Base-by-base conservation (phyloP, 2,888 invertebrate genomes). In the Cataglyphis cursor region DNA sequence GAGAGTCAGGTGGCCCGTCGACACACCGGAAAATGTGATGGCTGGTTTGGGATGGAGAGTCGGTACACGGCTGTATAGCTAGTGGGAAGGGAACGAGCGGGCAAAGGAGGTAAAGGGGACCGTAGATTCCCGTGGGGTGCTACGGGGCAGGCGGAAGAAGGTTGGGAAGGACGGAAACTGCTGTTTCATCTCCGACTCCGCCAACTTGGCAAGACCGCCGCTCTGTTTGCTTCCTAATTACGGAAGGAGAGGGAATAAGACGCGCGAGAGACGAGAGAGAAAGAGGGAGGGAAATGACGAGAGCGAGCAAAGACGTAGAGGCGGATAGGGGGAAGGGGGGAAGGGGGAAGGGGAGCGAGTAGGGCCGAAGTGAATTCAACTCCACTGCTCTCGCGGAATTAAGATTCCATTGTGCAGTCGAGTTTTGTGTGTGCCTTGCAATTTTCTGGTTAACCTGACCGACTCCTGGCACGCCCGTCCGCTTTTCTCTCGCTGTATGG, bases 211-310 rank as follows among this genome's bases (percentile, higher is more conserved):
- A 92, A 92, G 93, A 92, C 91, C 91, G 88, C 91, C 87, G 89
- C 81, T 89, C 93, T 93, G 93, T 93, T 93, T 93, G 93, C 93
- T 92, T 92, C 93, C 93, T 93, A 93, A 93, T 93, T 93, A 93
- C 91, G 89, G 89, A 87, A 89, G 85, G 88, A 90, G 90, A 90
- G 88, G 86, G 91, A 90, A 87, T 85, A 88, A 91, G 88, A 87
- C 82, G 83, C 81, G 28, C 66, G 80, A 38, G 61, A 24, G 48
- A 28, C 6, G 61, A 28, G 78, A 78, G 28, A 44, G 44, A 59
- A 72, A 66, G 73, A 75, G 80, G 57, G 72, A 62, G 24, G 76
- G 54, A 81, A 54, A 78, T 66, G 74, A 81, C 62, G 64, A 48
- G 59, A 62, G 70, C 28, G 66, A 31, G 86, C 64, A 35, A 75